Base-by-base conservation (phyloP, 2,888 invertebrate genomes). In the Tetropium fuscum region DNA sequence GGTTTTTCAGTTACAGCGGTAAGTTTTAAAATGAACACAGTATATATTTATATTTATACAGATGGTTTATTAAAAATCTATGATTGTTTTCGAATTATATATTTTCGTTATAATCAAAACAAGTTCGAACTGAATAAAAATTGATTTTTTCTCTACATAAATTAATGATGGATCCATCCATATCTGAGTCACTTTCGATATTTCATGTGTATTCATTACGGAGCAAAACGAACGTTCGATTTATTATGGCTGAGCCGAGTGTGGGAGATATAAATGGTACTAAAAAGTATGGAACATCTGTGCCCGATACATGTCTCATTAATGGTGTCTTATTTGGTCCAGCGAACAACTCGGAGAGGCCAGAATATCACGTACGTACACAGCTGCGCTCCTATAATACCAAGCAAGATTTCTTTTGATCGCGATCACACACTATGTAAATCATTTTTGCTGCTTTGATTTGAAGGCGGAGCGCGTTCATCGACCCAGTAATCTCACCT, bases 201-300 rank as follows among this genome's bases (percentile, higher is more conserved):
- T 20, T 40, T 11, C 18, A 40, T 40, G 19, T 5, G 11, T 40
- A 40, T 40, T 16, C 40, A 40, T 30, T 30, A 30, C 22, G 11
- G 11, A 41, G 22, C 6, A 11, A 10, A 41, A 20, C 22, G 41
- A 44, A 27, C 44, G 3, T 34, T 15, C 0, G 15, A 27, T 44
- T 44, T 44, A 13, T 27, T 27, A 44, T 27, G 6, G 27, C 15
- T 43, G 10, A 19, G n/a, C 20, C 13, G 43, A 25, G 25, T 16
- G 44, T 44, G 44, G 44, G 44, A 27, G 44, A 27, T 27, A 15
- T 19, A 44, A 44, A 6, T 8, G 13, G 44, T 10, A 44, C 27
- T 44, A 44, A 44, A 44, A 44, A 44, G 13, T 27, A 16, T 13
- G 13, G 44, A 44, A 44, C 44, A 44, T 43, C 43, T 43, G 43